Evolutionary conservation across 2,797 vertebrate species (phyloP), one percentile per base, ranked within the genome.

Genomic region (Chiloscyllium punctatum): DNA sequence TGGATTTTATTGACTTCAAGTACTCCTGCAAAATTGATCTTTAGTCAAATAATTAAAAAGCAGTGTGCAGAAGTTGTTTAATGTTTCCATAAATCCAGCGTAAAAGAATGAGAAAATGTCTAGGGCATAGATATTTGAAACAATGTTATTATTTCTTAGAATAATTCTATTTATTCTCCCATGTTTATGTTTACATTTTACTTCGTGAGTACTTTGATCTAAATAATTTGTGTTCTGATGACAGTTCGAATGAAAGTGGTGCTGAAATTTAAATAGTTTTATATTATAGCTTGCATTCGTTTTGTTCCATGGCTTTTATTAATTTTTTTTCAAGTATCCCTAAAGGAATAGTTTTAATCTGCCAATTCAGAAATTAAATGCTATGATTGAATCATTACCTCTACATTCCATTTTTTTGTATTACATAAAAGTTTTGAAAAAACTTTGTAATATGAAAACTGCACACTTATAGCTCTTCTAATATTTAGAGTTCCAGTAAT

Each of bases 131-230:
- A 42, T 30, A 48, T 48, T 72, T 16, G 11, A 16, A 94, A 48
- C 7, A 23, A 94, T 69, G 48, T 25, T 30, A 72, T 94, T 94
- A 48, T 94, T 94, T 94, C 92, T 74, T 42, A 72, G 69, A 72
- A 72, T 71, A 37, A 42, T 69, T 69, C 1, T 74, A 72, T 94
- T 51, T 74, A 30, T 74, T 51, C 30, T 74, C 27, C 42, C 30
- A 53, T 53, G 74, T 95, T 95, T 74, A 94, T 48, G 68, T 71
- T 11, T 25, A 2, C 57, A 37, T 91, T 71, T 92, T 94, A 68
- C n/a, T 69, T 91, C n/a, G 11, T 48, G 21, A 27, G 91, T 95
- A 48, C 15, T 53, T 72, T 51, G 16, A 72, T 62, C 18, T 74
- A 53, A 53, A 30, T 33, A 95, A 53, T 51, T 95, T 30, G 33